A percentile compares a stretch with the other conserved stretches of the same genome.
Evolutionary conservation across 2,113 vertebrate genomes (phyloP).

Genomic region (Bubo bubo): DNA sequence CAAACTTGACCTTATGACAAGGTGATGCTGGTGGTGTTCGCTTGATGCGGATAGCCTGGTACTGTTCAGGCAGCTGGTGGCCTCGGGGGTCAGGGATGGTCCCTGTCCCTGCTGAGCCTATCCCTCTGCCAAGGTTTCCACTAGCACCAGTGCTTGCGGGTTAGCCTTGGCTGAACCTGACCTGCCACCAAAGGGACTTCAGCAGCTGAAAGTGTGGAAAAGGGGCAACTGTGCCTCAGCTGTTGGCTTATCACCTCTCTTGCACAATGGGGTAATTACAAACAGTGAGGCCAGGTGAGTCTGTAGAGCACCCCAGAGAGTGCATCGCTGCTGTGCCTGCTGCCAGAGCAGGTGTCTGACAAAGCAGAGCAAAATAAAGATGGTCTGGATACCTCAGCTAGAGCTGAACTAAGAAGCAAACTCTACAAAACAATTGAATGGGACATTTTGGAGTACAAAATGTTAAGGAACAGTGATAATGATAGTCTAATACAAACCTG

Average conservation of each 20-base stretch:
- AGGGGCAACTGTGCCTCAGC: not conserved
- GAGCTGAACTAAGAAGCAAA: not conserved
- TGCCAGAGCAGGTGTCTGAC: not conserved
- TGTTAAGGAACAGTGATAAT: not conserved
- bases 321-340: accelerated
- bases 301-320: not conserved
- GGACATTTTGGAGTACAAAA: not conserved
- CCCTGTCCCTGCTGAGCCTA: not conserved
- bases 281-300: not conserved
- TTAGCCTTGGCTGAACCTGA: not conserved
- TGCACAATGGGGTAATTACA: not conserved
- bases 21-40: not conserved
- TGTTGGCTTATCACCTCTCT: not conserved
- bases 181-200: not conserved
- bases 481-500: not conserved
- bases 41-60: not conserved
- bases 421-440: not conserved
- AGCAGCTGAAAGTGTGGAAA: not conserved
- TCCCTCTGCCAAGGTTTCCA: not conserved
- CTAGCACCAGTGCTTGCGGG: not conserved
- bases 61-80: not conserved
- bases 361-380: not conserved
- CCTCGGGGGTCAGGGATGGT: not conserved
- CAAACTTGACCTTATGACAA: not conserved
- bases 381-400: not conserved